A percentile compares a stretch with the other conserved stretches of the same genome.
These are phyloP conservation scores for Typhlichthys eigenmanni DNA, from an alignment of 2,797 vertebrate genomes.

Conservation along the genomic window DNA sequence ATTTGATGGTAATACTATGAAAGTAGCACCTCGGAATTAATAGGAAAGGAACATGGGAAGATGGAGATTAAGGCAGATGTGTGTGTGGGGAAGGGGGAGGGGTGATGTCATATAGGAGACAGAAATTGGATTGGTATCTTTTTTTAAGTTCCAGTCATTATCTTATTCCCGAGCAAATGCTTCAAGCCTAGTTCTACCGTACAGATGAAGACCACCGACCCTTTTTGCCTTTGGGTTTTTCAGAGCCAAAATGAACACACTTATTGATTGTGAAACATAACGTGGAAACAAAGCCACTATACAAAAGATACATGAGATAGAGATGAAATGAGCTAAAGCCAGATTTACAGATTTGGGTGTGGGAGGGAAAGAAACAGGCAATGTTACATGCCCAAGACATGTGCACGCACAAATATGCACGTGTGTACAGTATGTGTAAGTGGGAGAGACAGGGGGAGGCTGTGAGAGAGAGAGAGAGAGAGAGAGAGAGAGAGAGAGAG, in stretches of 20 bases:
- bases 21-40: conserved; percentile 29
- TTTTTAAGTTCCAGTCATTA: conserved; percentile 12
- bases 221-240: no score
- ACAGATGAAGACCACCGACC: no score
- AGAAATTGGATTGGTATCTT: conserved; percentile 15
- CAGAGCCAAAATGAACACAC: conserved; percentile 33
- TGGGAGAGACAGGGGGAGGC: not conserved
- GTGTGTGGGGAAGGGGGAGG: conserved; percentile 1
- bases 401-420: conserved; percentile 21
- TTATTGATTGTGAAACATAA: conserved; percentile 31
- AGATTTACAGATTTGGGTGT: conserved; percentile 46
- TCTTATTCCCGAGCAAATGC: not conserved
- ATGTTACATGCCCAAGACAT: conserved; percentile 10
- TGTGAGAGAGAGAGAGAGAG: no score
- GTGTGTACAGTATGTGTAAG: not conserved
- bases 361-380: conserved; percentile 32
- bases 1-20: conserved; percentile 32
- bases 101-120: conserved; percentile 15
- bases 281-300: conserved; percentile 16
- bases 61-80: conserved; percentile 13
- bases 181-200: conserved; percentile 3
- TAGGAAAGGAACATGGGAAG: conserved; percentile 23
- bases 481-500: not conserved
- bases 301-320: conserved; percentile 13
- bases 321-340: conserved; percentile 23